Conservation (phyloP, 2,888 invertebrate species). For the Eulithis testata region DNA sequence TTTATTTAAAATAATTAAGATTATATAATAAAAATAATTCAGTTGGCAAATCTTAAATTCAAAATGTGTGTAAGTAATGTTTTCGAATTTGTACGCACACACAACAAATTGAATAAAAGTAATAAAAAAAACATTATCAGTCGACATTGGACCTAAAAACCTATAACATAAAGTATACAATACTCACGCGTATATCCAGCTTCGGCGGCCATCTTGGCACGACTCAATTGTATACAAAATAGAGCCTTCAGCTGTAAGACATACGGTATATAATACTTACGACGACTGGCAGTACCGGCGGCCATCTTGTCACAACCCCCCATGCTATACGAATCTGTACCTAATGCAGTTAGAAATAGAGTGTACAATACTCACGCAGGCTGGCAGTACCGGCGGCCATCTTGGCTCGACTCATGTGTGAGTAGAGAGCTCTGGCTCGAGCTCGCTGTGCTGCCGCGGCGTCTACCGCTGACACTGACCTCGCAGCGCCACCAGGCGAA, state of each 20-base stretch:
- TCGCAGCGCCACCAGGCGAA: slow-evolving; percentile 59
- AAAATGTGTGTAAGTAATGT: slow-evolving; percentile 37
- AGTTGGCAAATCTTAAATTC: neutral
- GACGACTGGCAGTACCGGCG: too few relatives aligned
- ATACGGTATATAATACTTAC: neutral
- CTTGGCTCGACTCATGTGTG: slow-evolving; percentile 91
- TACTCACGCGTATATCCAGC: too few relatives aligned
- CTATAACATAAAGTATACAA: neutral
- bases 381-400: slow-evolving; percentile 75
- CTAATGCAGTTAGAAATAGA: too few relatives aligned
- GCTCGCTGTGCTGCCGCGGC: slow-evolving; percentile 95
- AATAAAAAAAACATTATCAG: too few relatives aligned
- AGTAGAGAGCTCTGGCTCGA: slow-evolving; percentile 92
- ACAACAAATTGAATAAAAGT: slow-evolving; percentile 14
- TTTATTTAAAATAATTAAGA: too few relatives aligned
- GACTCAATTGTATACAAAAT: too few relatives aligned
- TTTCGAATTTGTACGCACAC: slow-evolving; percentile 39
- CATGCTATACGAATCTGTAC: too few relatives aligned
- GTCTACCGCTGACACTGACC: slow-evolving; percentile 97
- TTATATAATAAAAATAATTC: too few relatives aligned
- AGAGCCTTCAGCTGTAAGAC: too few relatives aligned
- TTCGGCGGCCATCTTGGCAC: too few relatives aligned
- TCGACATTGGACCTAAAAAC: too few relatives aligned
- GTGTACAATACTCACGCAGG: slow-evolving; percentile 86
- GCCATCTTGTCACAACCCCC: slow-evolving; percentile 32